A percentile compares a stretch with the other conserved stretches of the same genome.
Conservation (phyloP, 2,888 invertebrate genomes). For the Lepidonotus clava region DNA sequence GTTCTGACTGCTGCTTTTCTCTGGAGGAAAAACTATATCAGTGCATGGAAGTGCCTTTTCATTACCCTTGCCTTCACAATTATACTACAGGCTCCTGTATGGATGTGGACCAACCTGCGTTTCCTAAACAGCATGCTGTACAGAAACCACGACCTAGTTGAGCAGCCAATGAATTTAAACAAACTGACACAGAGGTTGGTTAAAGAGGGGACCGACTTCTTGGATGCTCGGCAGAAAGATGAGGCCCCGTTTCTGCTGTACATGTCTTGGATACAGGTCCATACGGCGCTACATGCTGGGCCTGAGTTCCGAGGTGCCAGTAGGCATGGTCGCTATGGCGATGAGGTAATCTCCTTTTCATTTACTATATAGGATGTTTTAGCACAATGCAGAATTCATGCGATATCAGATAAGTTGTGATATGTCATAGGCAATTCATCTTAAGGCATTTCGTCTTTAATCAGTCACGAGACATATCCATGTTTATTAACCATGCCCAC, state of each 20-base stretch:
- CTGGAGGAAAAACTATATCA: neutral
- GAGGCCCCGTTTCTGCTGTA: constrained; percentile 81
- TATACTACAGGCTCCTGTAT: neutral
- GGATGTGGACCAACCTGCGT: constrained; percentile 49
- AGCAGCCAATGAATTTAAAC: constrained; percentile 68
- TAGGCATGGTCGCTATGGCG: constrained; percentile 79
- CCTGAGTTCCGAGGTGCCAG: constrained; percentile 74
- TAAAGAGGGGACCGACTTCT: constrained; percentile 70
- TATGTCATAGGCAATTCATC: too few relatives aligned
- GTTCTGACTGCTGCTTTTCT: neutral
- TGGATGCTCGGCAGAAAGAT: constrained; percentile 67
- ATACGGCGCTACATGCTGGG: constrained; percentile 82
- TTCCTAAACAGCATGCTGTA: constrained; percentile 68
- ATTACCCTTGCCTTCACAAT: neutral
- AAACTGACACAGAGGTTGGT: constrained; percentile 75
- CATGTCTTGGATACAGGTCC: constrained; percentile 84
- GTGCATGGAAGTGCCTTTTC: neutral
- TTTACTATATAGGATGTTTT: too few relatives aligned
- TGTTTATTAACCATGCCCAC: too few relatives aligned
- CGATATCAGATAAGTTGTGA: too few relatives aligned
- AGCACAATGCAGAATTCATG: too few relatives aligned
- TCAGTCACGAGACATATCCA: too few relatives aligned
- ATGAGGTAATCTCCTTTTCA: too few relatives aligned
- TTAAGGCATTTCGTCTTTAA: too few relatives aligned
- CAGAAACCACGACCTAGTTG: constrained; percentile 80